A percentile compares a stretch with the other conserved stretches of the same genome.
Conservation (phyloP, 64 coral and sea anemone genomes). For the Porites australiensis region DNA sequence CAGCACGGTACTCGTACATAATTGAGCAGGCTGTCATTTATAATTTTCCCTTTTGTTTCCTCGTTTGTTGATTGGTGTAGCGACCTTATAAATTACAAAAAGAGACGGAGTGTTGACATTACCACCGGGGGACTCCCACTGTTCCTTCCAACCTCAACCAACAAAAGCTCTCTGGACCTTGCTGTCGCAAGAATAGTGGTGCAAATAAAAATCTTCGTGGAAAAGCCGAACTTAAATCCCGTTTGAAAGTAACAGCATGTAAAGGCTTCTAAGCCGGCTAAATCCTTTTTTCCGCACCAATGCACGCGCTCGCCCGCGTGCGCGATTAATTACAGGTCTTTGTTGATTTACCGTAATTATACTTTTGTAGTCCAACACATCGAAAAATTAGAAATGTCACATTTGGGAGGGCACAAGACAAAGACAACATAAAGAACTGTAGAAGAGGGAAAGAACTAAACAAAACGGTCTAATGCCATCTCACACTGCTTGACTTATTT, state of each 20-base stretch:
- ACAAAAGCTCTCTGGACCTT: slow-evolving; percentile 75
- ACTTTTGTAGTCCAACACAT: slow-evolving; percentile 75
- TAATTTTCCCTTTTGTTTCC: slow-evolving; percentile 58
- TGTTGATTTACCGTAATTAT: slow-evolving; percentile 86
- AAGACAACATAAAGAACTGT: slow-evolving; percentile 43
- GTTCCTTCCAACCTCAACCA: slow-evolving; percentile 82
- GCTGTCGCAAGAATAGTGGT: slow-evolving; percentile 57
- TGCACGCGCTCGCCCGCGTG: background rate
- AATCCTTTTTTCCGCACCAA: slow-evolving; percentile 43
- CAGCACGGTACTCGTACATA: slow-evolving; percentile 83
- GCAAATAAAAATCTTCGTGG: slow-evolving; percentile 15
- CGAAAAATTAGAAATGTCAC: slow-evolving; percentile 80
- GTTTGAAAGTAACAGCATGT: slow-evolving; percentile 49
- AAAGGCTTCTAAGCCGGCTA: slow-evolving; percentile 46
- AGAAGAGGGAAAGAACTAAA: background rate
- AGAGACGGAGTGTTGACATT: slow-evolving; percentile 45
- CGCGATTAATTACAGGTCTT: slow-evolving; percentile 71
- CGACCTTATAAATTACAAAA: slow-evolving; percentile 42
- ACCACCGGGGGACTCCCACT: slow-evolving; percentile 77
- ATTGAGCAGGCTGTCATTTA: slow-evolving; percentile 78
- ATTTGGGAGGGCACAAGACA: slow-evolving; percentile 26
- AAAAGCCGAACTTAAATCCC: background rate
- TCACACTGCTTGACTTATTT: background rate
- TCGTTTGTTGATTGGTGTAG: slow-evolving; percentile 60
- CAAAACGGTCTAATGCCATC: background rate